Conservation (phyloP, 2,888 invertebrate species). For the Drosophila neotestacea region DNA sequence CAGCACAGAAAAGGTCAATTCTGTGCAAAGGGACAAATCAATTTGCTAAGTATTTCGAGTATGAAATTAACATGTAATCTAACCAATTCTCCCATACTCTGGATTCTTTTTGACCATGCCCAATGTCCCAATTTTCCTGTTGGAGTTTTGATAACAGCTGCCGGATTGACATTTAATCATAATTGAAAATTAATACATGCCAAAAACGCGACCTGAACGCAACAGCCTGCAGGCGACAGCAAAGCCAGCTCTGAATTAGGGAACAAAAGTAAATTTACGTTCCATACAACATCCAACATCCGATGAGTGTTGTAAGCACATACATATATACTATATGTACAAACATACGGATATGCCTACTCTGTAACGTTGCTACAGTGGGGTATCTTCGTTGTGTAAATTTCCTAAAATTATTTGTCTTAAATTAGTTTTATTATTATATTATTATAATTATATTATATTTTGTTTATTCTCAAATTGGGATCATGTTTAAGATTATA, state of each 20-base stretch:
- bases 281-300: conserved; percentile 12
- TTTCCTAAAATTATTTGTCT: too few relatives aligned
- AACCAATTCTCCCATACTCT: conserved; percentile 28
- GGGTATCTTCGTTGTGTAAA: background rate
- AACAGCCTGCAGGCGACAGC: conserved; percentile 36
- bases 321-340: background rate
- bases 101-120: conserved; percentile 14
- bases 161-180: conserved; percentile 47
- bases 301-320: conserved; percentile 5
- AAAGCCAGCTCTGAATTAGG: conserved; percentile 13
- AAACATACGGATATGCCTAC: background rate
- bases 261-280: conserved; percentile 19
- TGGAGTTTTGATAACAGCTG: conserved; percentile 46
- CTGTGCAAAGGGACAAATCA: conserved; percentile 5
- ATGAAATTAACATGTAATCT: conserved; percentile 17
- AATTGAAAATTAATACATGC: conserved; percentile 68
- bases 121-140: background rate
- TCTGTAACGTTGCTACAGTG: background rate
- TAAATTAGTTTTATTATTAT: too few relatives aligned
- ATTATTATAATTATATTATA: too few relatives aligned
- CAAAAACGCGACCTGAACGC: conserved; percentile 32
- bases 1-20: background rate
- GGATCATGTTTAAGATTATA: too few relatives aligned
- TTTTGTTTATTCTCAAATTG: too few relatives aligned
- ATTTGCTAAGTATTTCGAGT: conserved; percentile 6